Conservation (phyloP, 92 coral and sea anemone species). For the Metridium senile region DNA sequence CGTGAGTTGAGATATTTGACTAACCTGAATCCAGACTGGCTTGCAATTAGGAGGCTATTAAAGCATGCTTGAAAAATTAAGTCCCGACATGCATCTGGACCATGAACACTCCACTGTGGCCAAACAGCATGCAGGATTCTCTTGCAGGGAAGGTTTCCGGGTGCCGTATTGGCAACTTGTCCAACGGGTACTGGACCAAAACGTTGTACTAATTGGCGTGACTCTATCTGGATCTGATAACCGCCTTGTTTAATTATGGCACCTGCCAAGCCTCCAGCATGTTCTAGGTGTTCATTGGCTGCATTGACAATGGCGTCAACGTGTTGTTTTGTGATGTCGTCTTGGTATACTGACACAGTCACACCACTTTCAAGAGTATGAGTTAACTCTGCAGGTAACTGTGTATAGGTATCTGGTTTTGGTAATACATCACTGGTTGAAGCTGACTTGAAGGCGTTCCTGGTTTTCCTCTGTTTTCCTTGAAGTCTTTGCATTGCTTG, state of each 20-base stretch:
- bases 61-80: conserved; percentile 21
- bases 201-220: conserved; percentile 7
- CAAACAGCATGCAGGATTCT: conserved; percentile 69
- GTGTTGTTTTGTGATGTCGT: conserved; percentile 55
- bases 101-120: conserved; percentile 45
- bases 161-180: conserved; percentile 25
- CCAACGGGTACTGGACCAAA: conserved; percentile 33
- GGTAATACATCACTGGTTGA: background rate
- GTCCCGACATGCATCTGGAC: conserved; percentile 8
- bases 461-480: background rate
- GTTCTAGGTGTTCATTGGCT: conserved; percentile 50
- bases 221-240: conserved; percentile 45
- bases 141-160: conserved; percentile 68
- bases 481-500: conserved; percentile 11
- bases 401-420: conserved; percentile 4
- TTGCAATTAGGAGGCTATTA: conserved; percentile 29
- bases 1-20: background rate
- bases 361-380: conserved; percentile 7
- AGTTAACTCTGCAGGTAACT: background rate
- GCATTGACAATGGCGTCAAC: conserved; percentile 72
- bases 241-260: conserved; percentile 63
- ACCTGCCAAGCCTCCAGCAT: conserved; percentile 49
- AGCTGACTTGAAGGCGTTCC: background rate
- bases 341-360: conserved; percentile 46
- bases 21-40: background rate